A percentile compares a stretch with the other conserved stretches of the same genome.
These are phyloP conservation scores for Bovichtus diacanthus DNA, from an alignment of 2,797 vertebrate genomes.

Conservation along the genomic window DNA sequence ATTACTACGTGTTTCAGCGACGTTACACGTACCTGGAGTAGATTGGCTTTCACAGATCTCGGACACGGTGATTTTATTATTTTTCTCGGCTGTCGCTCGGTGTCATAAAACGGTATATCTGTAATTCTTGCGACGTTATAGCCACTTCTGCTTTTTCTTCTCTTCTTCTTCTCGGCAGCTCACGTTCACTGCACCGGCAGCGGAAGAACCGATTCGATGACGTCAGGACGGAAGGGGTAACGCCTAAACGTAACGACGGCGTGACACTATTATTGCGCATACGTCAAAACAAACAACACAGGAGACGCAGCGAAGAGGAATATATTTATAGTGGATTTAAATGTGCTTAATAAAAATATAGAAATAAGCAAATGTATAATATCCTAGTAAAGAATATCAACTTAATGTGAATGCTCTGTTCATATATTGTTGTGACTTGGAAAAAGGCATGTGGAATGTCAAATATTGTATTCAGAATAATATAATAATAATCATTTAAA, in stretches of 20 bases:
- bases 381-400: too few species aligned
- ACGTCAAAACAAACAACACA: too few species aligned
- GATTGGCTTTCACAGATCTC: constrained; percentile 1
- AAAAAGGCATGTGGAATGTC: too few species aligned
- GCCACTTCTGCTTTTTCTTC: constrained; percentile 62
- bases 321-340: too few species aligned
- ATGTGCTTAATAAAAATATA: too few species aligned
- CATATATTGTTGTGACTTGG: too few species aligned
- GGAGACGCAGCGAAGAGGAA: too few species aligned
- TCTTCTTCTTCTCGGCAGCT: constrained; percentile 51
- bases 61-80: not conserved
- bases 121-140: not conserved
- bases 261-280: not conserved
- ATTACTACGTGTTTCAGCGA: not conserved
- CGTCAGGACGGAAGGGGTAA: constrained; percentile 47
- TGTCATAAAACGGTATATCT: constrained; percentile 9
- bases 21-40: constrained; percentile 50
- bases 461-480: too few species aligned
- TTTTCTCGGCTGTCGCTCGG: not conserved
- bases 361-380: too few species aligned
- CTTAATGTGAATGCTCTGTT: too few species aligned
- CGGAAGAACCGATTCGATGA: constrained; percentile 58
- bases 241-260: constrained; percentile 43
- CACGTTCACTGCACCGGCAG: constrained; percentile 70
- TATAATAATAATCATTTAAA: too few species aligned